Evolutionary conservation across 2,888 invertebrate species (phyloP), one percentile per base, ranked within the genome.

Genomic region (Pyrgus malvae): DNA sequence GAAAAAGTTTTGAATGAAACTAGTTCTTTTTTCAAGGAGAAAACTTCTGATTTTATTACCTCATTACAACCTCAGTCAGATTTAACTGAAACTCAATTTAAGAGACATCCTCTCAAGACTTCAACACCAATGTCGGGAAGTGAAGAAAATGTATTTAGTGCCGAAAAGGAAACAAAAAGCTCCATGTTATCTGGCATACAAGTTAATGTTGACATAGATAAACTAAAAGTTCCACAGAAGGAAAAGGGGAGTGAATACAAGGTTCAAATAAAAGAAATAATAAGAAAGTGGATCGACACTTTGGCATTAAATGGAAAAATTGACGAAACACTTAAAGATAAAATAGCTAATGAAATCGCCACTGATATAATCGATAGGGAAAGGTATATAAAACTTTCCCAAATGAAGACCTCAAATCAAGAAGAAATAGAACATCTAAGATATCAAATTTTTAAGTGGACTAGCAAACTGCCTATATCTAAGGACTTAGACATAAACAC

Each of bases 371-470:
- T 71, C 25, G 76, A 80, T 29, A 69, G 78, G 46, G 68, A 70
- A 5, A 79, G 72, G 37, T 81, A 81, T 61, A 63, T 78, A 33
- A 70, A 75, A 57, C 19, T 71, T 40, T 69, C 72, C 9, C 62
- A 62, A 4, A 58, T 62, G 0, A 68, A 67, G 58, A 49, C 57
- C 1, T 63, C 70, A 0, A 54, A 63, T 3, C 58, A 63, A 37
- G 74, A 73, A 17, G 79, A 78, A 59, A 33, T 75, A 0, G 76
- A 79, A 58, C 68, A 77, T 64, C 61, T 80, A n/a, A 77, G 76
- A 50, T 78, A 75, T 58, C 75, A 78, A 62, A 57, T 79, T 0
- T 78, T 70, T 46, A 72, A 70, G 54, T 70, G 67, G 59, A 42
- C 75, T 0, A 69, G 69, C 48, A 73, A 68, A 49, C 16, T 68